A percentile compares a stretch with the other conserved stretches of the same genome.
Conservation (phyloP, 2,888 invertebrate genomes). For the Odontothrips loti region DNA sequence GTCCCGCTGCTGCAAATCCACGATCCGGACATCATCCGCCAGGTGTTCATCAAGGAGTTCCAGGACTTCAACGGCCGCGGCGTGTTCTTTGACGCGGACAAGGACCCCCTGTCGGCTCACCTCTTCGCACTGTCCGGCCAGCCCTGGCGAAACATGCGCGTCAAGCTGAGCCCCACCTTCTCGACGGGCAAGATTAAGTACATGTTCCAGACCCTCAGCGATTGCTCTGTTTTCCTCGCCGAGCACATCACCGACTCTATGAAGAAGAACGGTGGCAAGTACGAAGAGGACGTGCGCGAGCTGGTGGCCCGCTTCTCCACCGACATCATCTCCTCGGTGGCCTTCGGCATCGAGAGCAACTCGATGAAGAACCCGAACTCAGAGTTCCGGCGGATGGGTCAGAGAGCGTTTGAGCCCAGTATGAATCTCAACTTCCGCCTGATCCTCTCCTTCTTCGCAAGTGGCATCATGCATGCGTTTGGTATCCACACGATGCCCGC, state of each 20-base stretch:
- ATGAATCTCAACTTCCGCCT: slow-evolving; percentile 42
- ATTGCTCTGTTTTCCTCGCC: slow-evolving; percentile 42
- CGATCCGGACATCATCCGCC: neutral
- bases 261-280: slow-evolving; percentile 36
- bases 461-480: too few relatives aligned
- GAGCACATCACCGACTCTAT: slow-evolving; percentile 37
- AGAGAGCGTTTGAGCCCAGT: slow-evolving; percentile 44
- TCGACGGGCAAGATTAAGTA: slow-evolving; percentile 51
- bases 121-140: slow-evolving; percentile 43
- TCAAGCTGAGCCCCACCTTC: slow-evolving; percentile 50
- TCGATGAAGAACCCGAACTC: slow-evolving; percentile 46
- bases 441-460: slow-evolving; percentile 37
- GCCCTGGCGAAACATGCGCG: slow-evolving; percentile 49
- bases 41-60: slow-evolving; percentile 9
- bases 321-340: slow-evolving; percentile 51
- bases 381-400: slow-evolving; percentile 46
- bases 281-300: slow-evolving; percentile 46
- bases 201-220: slow-evolving; percentile 47
- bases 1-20: neutral
- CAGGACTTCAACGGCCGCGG: slow-evolving; percentile 26
- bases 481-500: too few relatives aligned
- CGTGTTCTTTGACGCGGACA: slow-evolving; percentile 32
- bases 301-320: slow-evolving; percentile 49
- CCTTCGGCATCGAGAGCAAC: slow-evolving; percentile 51
- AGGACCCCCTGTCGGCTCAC: slow-evolving; percentile 33